These are phyloP conservation scores for Epinephelus cyanopodus DNA, from an alignment of 2,113 vertebrate species.

Conservation along the genomic window DNA sequence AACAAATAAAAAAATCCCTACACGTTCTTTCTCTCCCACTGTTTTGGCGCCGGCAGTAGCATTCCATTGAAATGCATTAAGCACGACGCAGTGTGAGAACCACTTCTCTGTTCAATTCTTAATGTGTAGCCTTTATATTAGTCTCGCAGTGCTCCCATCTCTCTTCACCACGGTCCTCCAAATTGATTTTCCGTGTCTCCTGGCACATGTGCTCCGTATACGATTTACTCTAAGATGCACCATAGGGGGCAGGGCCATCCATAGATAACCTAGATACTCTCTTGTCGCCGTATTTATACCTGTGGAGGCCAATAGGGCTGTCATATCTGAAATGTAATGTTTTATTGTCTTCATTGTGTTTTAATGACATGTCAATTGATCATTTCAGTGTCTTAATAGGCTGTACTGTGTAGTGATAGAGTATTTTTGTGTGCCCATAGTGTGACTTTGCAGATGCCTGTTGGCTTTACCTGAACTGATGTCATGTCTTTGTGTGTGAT, in stretches of 20 bases:
- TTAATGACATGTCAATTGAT: background rate
- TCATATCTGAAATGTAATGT: background rate
- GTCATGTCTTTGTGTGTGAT: slow-evolving; percentile 25
- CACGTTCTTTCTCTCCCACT: background rate
- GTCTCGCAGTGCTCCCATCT: slow-evolving; percentile 36
- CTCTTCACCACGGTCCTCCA: slow-evolving; percentile 36
- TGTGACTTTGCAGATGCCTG: background rate
- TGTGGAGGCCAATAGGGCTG: slow-evolving; percentile 12
- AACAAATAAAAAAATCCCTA: slow-evolving; percentile 1
- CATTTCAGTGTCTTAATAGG: background rate
- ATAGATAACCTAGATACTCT: slow-evolving; percentile 40
- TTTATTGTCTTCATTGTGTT: background rate
- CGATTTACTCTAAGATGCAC: slow-evolving; percentile 38
- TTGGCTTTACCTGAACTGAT: background rate
- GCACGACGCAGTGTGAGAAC: slow-evolving; percentile 42
- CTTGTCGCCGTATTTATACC: slow-evolving; percentile 46
- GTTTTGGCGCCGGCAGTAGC: slow-evolving; percentile 15
- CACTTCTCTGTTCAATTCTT: slow-evolving; percentile 67
- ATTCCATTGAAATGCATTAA: slow-evolving; percentile 45
- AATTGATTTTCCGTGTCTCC: slow-evolving; percentile 75
- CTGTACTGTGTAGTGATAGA: background rate
- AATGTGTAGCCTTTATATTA: slow-evolving; percentile 65
- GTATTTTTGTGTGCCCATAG: background rate
- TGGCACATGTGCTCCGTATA: slow-evolving; percentile 51
- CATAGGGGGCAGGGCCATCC: slow-evolving; percentile 7